Evolutionary conservation across 2,113 vertebrate genomes (phyloP), one percentile per base, ranked within the genome.

Genomic region (Oceanites oceanicus): DNA sequence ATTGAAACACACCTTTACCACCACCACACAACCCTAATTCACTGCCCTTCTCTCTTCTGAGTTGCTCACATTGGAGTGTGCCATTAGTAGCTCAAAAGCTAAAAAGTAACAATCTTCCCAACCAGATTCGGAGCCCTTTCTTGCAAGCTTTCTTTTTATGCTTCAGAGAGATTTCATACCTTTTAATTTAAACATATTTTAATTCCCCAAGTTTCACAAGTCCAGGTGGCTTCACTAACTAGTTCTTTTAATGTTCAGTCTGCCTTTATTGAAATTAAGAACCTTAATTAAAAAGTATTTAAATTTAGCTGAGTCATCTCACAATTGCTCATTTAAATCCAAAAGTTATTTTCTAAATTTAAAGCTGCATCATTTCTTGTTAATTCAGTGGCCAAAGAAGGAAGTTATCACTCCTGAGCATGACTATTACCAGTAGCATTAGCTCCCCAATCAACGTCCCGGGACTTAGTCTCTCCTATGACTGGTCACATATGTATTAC

Each of bases 141-240:
- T 81, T 78, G 36, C 30, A 92, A 9, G 18, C 52, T 91, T 68
- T 81, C 50, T 87, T 74, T 76, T 84, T 73, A 87, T 40, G 50
- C 68, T 92, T 94, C 94, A 92, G 72, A 94, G 78, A 93, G 75
- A 67, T 73, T 95, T 72, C 77, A 45, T 72, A 32, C 81, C 90
- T 96, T 92, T 79, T 96, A 95, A 96, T 95, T 95, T 94, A 47
- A 61, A 87, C 81, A 49, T 21, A 59, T 20, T 93, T 62, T 85
- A 82, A 85, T 79, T 85, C 85, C 82, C 66, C 36, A 79, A 62
- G 92, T 94, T 95, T 96, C 94, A 93, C 92, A 94, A 95, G 87
- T 71, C 61, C 77, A 49, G 53, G 44, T 96, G 66, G 34, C 58
- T 92, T 85, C 74, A 92, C 70, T 66, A 86, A 83, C 63, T 59